Percentiles rank a stretch among this genome's conserved stretches.
phyloP scores from a whole-genome alignment of 2,888 invertebrate genomes.

The Andrena bucephala region DNA sequence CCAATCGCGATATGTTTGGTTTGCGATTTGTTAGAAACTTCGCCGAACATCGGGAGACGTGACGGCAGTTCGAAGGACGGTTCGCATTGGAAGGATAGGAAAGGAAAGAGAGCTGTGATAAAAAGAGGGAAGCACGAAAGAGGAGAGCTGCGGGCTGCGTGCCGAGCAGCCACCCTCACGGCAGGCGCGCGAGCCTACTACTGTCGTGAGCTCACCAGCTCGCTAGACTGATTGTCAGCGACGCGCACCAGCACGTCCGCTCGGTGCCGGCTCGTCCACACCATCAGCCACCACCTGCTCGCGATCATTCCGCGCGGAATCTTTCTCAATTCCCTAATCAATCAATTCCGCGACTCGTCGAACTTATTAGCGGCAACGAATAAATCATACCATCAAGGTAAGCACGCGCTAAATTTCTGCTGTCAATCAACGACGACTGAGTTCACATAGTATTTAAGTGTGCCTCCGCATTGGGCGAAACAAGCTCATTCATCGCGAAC shows the following conservation, averaged over 20 bases:
- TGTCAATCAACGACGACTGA: no score
- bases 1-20: constrained; percentile 36
- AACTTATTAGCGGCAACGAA: no score
- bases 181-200: constrained; percentile 76
- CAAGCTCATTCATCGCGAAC: no score
- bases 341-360: background rate
- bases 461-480: no score
- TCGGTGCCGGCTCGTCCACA: constrained; percentile 31
- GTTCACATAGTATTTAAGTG: no score
- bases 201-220: constrained; percentile 62
- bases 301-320: constrained; percentile 1
- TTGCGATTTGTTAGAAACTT: constrained; percentile 8
- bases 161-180: constrained; percentile 74
- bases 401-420: no score
- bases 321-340: background rate
- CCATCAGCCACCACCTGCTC: constrained; percentile 15
- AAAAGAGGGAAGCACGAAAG: constrained; percentile 34
- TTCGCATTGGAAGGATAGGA: background rate
- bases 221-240: constrained; percentile 44
- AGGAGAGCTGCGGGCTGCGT: constrained; percentile 50
- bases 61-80: constrained; percentile 34
- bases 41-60: background rate
- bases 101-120: constrained; percentile 2
- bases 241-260: constrained; percentile 50
- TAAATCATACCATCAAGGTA: no score